phyloP scores from a whole-genome alignment of 1,140 invertebrate genomes.

The Formica exsecta region DNA sequence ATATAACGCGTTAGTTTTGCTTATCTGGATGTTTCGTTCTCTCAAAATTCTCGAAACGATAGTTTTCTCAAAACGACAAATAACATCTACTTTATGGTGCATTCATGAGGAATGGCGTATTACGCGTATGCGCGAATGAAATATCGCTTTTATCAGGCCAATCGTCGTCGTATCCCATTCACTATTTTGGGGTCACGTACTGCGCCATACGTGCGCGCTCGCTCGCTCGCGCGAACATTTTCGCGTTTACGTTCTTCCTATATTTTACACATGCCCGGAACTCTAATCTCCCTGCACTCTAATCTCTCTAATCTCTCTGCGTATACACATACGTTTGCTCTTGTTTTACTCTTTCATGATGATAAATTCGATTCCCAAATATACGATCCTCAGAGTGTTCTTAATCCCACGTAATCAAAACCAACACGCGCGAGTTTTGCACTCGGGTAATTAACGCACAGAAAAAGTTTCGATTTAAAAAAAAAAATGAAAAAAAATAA shows the following conservation, averaged over 20 bases:
- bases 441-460: background rate
- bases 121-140: conserved; percentile 39
- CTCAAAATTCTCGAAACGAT: conserved; percentile 1
- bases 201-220: background rate
- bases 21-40: background rate
- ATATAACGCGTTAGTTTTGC: background rate
- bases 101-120: conserved; percentile 53
- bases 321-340: conserved; percentile 28
- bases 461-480: background rate
- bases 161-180: conserved; percentile 44
- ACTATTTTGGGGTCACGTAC: conserved; percentile 33
- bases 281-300: conserved; percentile 51
- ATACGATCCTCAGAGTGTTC: background rate
- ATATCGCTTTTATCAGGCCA: conserved; percentile 59
- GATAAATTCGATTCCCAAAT: conserved; percentile 42
- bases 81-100: conserved; percentile 54
- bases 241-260: conserved; percentile 59
- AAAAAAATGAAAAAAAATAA: background rate
- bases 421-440: background rate
- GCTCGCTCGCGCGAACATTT: conserved; percentile 22
- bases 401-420: conserved; percentile 38
- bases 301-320: conserved; percentile 52
- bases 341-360: conserved; percentile 2
- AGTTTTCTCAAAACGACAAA: conserved; percentile 32
- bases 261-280: conserved; percentile 54